Base-by-base conservation (phyloP, 2,888 invertebrate genomes). In the Callyntrura sp. region DNA sequence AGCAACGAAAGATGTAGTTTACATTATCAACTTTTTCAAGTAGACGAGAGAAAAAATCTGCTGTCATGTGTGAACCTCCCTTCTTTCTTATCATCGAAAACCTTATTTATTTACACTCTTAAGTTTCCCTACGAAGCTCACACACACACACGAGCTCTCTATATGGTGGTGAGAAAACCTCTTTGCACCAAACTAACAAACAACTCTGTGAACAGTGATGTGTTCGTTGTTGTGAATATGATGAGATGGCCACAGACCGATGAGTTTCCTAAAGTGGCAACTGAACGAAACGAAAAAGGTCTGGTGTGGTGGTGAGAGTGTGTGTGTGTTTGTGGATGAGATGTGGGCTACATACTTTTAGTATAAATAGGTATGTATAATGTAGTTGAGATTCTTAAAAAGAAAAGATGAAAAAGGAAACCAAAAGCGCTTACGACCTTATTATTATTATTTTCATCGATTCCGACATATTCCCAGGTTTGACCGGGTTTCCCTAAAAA, bases 101-200 rank as follows among this genome's bases (percentile, higher is more conserved):
- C 55, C 78, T 55, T 55, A 55, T 78, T 78, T 78, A 55, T 79
- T 79, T 79, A 57, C 57, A 55, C 6, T 78, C 28, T 25, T 20
- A 3, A 55, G 12, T 78, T 78, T 78, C 25, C 17, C 5, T 65
- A 8, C 23, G 8, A 68, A 68, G 8, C 12, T 14, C 65, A 12
- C 28, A 62, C 4, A 28, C 0, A 28, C 12, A 28, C 25, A 28
- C 65, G 35, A 35, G 35, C 35, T 2, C 35, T 2, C 35, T 35
- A 23, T 23, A 23, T 8, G 20, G n/a, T 4, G 14, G 12, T 28
- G 17, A 28, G 65, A 65, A 23, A 65, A 65, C 14, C n/a, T n/a
- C 65, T 51, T n/a, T 65, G 12, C 11, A 28, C 65, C 28, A 11
- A 28, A 25, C n/a, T n/a, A 65, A 65, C 65, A 65, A 65, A 65